These are phyloP conservation scores for Andricus grossulariae DNA, from an alignment of 1,140 invertebrate species.

Conservation along the genomic window DNA sequence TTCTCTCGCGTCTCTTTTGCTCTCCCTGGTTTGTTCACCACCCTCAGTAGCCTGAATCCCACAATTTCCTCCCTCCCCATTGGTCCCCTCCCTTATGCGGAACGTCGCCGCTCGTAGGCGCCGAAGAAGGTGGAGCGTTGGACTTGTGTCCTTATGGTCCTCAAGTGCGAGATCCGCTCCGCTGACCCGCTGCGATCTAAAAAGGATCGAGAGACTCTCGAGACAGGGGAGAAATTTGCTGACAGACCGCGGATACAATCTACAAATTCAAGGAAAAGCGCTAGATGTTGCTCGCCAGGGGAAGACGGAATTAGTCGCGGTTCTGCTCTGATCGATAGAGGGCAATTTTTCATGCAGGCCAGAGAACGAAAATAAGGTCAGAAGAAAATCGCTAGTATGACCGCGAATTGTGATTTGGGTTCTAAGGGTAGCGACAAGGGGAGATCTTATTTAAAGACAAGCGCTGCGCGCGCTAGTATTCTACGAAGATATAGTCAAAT, in stretches of 20 bases:
- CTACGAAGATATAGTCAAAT: no score
- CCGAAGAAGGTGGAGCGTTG: slow-evolving; percentile 5
- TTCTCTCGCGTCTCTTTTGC: slow-evolving; percentile 42
- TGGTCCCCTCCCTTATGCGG: slow-evolving; percentile 7
- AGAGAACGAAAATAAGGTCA: slow-evolving; percentile 11
- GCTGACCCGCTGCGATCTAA: not conserved
- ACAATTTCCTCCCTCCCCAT: slow-evolving; percentile 23
- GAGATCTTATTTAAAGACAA: no score
- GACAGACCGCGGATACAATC: slow-evolving; percentile 5
- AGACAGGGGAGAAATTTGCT: slow-evolving; percentile 18
- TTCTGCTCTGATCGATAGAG: slow-evolving; percentile 10
- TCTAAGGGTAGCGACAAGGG: not conserved
- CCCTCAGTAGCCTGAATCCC: slow-evolving; percentile 9
- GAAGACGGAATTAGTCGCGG: slow-evolving; percentile 21
- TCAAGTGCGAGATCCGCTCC: not conserved
- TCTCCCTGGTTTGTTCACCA: slow-evolving; percentile 23
- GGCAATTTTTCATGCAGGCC: slow-evolving; percentile 20
- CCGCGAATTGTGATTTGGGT: not conserved
- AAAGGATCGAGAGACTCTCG: slow-evolving; percentile 16
- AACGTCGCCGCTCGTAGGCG: slow-evolving; percentile 23
- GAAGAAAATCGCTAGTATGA: slow-evolving; percentile 12
- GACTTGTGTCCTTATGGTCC: not conserved
- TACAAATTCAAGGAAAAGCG: slow-evolving; percentile 3
- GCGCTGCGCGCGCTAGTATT: no score
- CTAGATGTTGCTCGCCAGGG: not conserved